Conservation (phyloP, 2,888 invertebrate species). For the Lithophane socia region DNA sequence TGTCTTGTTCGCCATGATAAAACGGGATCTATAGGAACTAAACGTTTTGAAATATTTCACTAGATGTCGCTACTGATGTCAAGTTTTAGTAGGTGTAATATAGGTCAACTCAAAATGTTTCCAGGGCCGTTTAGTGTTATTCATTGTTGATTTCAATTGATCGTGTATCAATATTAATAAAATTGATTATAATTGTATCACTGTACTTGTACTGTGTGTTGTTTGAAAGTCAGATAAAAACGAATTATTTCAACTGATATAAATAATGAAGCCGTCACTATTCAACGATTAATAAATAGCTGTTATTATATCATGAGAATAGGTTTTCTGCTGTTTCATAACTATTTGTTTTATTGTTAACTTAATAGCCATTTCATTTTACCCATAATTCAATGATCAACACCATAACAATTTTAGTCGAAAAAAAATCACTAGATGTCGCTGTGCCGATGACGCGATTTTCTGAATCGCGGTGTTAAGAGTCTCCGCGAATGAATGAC, state of each 20-base stretch:
- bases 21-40: slow-evolving; percentile 31
- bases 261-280: neutral
- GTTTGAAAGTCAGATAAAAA: neutral
- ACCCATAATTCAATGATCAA: neutral
- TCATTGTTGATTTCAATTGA: neutral
- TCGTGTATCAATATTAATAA: neutral
- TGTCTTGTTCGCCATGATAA: neutral
- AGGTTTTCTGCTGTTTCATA: neutral
- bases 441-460: slow-evolving; percentile 9
- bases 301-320: neutral
- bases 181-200: neutral
- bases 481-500: neutral
- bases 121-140: neutral
- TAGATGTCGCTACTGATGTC: slow-evolving; percentile 37
- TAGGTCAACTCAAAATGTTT: neutral
- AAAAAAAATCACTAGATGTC: slow-evolving; percentile 2
- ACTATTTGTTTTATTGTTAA: neutral
- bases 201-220: neutral
- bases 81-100: neutral
- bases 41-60: neutral
- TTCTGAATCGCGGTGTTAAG: neutral
- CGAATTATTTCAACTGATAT: neutral
- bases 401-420: neutral
- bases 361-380: neutral
- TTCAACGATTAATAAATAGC: neutral